phyloP scores from a whole-genome alignment of 2,113 vertebrate genomes.

The Scopus umbretta region DNA sequence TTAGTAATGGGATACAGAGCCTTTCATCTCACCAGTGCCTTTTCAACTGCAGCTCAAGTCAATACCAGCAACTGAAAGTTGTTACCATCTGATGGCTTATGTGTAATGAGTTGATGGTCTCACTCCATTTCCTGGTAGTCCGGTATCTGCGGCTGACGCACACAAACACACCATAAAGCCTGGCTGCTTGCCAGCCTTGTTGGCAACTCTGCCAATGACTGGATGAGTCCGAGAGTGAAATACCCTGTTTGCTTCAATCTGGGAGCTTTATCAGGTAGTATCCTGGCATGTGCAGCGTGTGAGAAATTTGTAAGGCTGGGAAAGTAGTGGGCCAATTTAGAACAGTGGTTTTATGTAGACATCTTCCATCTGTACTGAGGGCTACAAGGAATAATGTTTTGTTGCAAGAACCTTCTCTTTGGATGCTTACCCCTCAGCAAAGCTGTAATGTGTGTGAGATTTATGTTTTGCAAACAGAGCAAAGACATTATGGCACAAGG shows the following conservation, averaged over 20 bases:
- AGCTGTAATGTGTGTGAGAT: neutral
- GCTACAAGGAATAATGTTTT: neutral
- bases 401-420: neutral
- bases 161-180: slow-evolving; percentile 9
- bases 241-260: neutral
- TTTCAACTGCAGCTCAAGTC: slow-evolving; percentile 63
- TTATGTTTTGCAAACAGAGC: neutral
- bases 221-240: neutral
- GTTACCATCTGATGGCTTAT: slow-evolving; percentile 63
- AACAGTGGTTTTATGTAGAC: neutral
- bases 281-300: neutral
- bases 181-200: neutral
- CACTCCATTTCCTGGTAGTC: slow-evolving; percentile 56
- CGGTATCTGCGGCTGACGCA: slow-evolving; percentile 38
- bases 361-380: neutral
- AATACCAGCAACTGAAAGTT: slow-evolving; percentile 55
- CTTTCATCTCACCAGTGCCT: slow-evolving; percentile 65
- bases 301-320: neutral
- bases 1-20: slow-evolving; percentile 68
- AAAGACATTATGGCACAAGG: neutral
- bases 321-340: neutral
- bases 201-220: neutral
- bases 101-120: slow-evolving; percentile 41
- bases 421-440: neutral
- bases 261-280: neutral